Conservation (phyloP, 2,797 vertebrate species). For the Lacerta agilis region DNA sequence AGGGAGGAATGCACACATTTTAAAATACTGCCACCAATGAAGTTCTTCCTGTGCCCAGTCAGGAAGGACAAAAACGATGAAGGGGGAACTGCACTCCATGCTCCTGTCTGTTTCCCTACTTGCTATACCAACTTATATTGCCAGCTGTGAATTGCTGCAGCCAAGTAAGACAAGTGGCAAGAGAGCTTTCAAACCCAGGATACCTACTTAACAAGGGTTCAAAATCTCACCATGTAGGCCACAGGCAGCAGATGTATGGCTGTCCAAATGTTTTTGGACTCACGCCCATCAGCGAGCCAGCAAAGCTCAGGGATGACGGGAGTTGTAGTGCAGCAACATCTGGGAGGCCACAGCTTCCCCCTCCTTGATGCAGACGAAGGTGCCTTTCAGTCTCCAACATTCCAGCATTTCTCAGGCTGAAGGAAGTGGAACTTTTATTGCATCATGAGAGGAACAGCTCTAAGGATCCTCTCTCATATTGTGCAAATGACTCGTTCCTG, state of each 20-base stretch:
- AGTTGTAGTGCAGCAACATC: no score
- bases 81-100: neutral
- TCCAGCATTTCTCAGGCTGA: neutral
- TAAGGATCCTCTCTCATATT: neutral
- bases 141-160: neutral
- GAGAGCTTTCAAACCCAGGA: neutral
- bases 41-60: neutral
- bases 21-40: no score
- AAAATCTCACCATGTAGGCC: neutral
- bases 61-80: no score
- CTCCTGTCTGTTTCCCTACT: neutral
- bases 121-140: neutral
- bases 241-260: no score
- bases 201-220: neutral
- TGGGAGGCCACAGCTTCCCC: no score
- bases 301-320: no score
- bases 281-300: no score
- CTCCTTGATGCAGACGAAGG: no score
- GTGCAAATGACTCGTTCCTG: neutral
- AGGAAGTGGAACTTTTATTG: neutral
- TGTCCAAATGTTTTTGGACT: no score
- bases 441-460: neutral
- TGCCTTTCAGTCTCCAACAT: neutral
- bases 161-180: neutral
- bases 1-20: neutral